Evolutionary conservation across 1,140 invertebrate species (phyloP).

Genomic region (Temnothorax longispinosus): DNA sequence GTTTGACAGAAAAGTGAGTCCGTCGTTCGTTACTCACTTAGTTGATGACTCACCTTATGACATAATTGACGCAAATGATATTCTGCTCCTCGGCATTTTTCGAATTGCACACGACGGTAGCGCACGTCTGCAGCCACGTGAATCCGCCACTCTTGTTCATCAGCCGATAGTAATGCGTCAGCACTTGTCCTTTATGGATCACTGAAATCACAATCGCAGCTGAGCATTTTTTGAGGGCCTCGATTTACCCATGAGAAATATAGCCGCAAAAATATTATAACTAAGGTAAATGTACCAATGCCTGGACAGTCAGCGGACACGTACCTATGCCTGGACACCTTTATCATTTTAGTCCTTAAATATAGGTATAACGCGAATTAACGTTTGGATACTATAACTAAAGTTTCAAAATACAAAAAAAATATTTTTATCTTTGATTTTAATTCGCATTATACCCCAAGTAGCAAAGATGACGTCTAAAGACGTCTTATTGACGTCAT

Average conservation of each 20-base stretch:
- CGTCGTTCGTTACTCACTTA: not conserved
- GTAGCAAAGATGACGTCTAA: too few species aligned
- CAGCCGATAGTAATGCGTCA: constrained; percentile 97
- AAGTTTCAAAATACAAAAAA: too few species aligned
- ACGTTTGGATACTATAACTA: too few species aligned
- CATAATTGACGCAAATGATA: constrained; percentile 98
- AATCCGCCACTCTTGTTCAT: constrained; percentile 98
- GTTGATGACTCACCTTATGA: constrained; percentile 90
- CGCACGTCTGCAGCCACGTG: constrained; percentile 98
- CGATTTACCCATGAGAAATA: not conserved
- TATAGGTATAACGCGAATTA: too few species aligned
- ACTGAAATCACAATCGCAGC: constrained; percentile 88
- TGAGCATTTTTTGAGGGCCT: not conserved
- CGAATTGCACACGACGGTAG: constrained; percentile 97
- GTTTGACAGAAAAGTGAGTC: not conserved
- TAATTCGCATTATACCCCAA: too few species aligned
- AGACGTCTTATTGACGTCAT: too few species aligned
- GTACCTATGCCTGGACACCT: too few species aligned
- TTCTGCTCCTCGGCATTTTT: constrained; percentile 98
- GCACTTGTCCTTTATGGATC: constrained; percentile 97
- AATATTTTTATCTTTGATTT: too few species aligned
- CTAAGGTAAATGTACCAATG: too few species aligned
- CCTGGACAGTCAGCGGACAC: too few species aligned
- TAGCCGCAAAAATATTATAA: not conserved
- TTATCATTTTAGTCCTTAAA: too few species aligned